These are phyloP conservation scores for Australoheros scitulus DNA, from an alignment of 2,113 vertebrate genomes.

Conservation along the genomic window DNA sequence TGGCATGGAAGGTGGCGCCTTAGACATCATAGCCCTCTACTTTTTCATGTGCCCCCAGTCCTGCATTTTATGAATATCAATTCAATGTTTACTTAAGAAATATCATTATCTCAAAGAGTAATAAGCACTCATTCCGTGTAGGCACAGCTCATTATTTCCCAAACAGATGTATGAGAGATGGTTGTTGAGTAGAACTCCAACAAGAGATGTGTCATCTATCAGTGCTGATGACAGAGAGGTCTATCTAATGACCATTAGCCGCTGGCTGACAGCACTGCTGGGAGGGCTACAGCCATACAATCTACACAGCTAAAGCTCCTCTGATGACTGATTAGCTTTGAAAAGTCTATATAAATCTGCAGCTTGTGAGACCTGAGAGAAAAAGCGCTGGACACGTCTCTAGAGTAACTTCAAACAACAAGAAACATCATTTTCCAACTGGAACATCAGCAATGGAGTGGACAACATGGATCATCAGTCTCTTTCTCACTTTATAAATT, in stretches of 20 bases:
- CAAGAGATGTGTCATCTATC: conserved; percentile 76
- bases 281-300: conserved; percentile 72
- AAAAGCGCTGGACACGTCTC: conserved; percentile 63
- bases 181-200: conserved; percentile 67
- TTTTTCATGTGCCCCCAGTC: conserved; percentile 14
- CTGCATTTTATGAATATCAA: conserved; percentile 61
- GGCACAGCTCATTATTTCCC: conserved; percentile 74
- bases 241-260: conserved; percentile 80
- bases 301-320: conserved; percentile 69
- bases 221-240: conserved; percentile 75
- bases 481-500: conserved; percentile 65
- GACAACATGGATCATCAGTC: conserved; percentile 70
- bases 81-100: conserved; percentile 69
- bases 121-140: conserved; percentile 68
- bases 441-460: conserved; percentile 57
- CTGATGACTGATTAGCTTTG: conserved; percentile 76
- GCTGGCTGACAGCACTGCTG: conserved; percentile 75
- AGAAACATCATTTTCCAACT: conserved; percentile 72
- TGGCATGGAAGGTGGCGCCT: conserved; percentile 15
- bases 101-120: conserved; percentile 71
- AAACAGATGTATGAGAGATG: conserved; percentile 74
- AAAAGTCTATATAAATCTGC: conserved; percentile 74
- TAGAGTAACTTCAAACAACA: conserved; percentile 71
- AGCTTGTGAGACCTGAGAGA: conserved; percentile 67
- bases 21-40: background rate